Evolutionary conservation across 2,888 invertebrate species (phyloP).

Genomic region (Orthosia gracilis): DNA sequence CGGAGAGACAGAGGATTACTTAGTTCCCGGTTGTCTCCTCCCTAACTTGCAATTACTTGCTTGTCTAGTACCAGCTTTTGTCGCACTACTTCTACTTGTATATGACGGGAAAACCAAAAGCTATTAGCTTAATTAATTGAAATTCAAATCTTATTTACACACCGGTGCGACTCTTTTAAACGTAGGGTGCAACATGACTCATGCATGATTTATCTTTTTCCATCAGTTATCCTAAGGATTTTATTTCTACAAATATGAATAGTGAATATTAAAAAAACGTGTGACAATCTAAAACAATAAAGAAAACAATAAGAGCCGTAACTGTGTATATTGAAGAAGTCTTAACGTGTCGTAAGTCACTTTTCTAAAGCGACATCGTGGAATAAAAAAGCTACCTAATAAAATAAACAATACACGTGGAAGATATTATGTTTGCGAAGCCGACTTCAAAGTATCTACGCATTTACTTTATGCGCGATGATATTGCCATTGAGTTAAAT

Average conservation of each 20-base stretch:
- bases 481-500: constrained; percentile 71
- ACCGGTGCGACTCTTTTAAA: background rate
- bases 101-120: background rate
- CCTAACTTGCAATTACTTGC: constrained; percentile 18
- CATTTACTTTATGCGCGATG: constrained; percentile 73
- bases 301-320: constrained; percentile 64
- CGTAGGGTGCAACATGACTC: background rate
- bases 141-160: constrained; percentile 14
- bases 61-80: constrained; percentile 5
- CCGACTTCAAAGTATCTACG: constrained; percentile 69
- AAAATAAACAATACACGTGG: constrained; percentile 80
- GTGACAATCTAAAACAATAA: constrained; percentile 46
- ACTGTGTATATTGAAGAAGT: constrained; percentile 74
- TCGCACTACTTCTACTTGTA: background rate
- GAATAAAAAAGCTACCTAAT: constrained; percentile 78
- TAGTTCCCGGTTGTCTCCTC: constrained; percentile 2
- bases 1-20: constrained; percentile 29
- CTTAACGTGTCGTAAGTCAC: constrained; percentile 75
- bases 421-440: constrained; percentile 68
- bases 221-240: background rate
- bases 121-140: constrained; percentile 16
- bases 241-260: background rate
- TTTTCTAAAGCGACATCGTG: constrained; percentile 75
- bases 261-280: constrained; percentile 18
- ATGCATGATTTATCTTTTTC: background rate